phyloP scores from a whole-genome alignment of 2,797 vertebrate genomes.

The Picus viridis region DNA sequence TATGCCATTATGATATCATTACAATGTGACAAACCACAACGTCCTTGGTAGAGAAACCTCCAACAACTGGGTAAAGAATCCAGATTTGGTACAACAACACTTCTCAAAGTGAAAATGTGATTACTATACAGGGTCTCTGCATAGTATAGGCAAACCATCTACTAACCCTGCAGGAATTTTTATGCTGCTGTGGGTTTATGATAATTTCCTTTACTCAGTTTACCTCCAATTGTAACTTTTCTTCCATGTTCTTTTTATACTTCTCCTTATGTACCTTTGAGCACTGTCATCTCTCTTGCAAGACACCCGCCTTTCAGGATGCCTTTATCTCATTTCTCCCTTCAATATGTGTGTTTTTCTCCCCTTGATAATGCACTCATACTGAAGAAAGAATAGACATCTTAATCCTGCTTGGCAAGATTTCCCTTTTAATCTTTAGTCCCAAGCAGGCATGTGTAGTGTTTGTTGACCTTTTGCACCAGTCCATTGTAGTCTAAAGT shows the following conservation, averaged over 20 bases:
- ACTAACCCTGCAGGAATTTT: background rate
- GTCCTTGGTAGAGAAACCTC: no score
- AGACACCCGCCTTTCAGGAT: conserved; percentile 18
- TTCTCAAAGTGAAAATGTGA: background rate
- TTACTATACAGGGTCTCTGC: background rate
- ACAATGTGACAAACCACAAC: no score
- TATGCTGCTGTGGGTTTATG: background rate
- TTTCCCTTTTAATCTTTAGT: conserved; percentile 48
- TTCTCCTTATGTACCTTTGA: background rate
- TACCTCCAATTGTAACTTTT: background rate
- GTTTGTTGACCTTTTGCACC: conserved; percentile 69
- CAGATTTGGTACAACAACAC: no score
- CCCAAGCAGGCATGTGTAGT: conserved; percentile 36
- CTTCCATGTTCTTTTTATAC: background rate
- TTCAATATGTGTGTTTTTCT: conserved; percentile 17
- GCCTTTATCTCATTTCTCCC: conserved; percentile 14
- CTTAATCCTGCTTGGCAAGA: conserved; percentile 40
- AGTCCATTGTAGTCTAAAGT: conserved; percentile 53
- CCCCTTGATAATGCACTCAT: background rate
- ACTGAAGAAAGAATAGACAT: conserved; percentile 38
- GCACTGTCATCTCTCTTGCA: background rate
- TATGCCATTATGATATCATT: no score
- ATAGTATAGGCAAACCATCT: background rate
- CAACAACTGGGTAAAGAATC: no score
- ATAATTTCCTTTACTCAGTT: background rate